Percentiles rank a stretch among this genome's conserved stretches.
Conservation (phyloP, 2,888 invertebrate genomes). For the Synergus japonicus region DNA sequence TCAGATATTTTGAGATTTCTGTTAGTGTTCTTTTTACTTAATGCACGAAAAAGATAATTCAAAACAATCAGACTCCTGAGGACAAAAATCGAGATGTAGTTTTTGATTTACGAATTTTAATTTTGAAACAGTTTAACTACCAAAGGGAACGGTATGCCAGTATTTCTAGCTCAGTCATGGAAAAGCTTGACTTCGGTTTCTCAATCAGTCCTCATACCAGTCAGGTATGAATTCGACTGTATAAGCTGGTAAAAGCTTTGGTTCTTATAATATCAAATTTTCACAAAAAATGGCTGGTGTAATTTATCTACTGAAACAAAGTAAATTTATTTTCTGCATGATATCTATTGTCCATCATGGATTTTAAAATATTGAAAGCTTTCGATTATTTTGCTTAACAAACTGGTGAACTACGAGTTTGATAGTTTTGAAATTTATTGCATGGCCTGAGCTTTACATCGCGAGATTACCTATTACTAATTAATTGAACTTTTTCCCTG, state of each 20-base stretch:
- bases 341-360: slow-evolving; percentile 24
- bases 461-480: slow-evolving; percentile 1
- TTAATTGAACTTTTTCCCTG: background rate
- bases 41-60: slow-evolving; percentile 14
- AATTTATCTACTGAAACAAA: background rate
- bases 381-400: slow-evolving; percentile 38
- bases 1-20: background rate
- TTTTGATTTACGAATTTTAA: slow-evolving; percentile 41
- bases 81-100: background rate
- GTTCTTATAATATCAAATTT: background rate
- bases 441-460: slow-evolving; percentile 7
- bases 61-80: slow-evolving; percentile 34
- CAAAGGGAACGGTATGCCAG: slow-evolving; percentile 91
- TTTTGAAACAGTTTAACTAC: slow-evolving; percentile 83
- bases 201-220: slow-evolving; percentile 87
- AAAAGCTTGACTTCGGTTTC: slow-evolving; percentile 88
- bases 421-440: slow-evolving; percentile 48
- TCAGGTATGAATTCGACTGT: slow-evolving; percentile 80
- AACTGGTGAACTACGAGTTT: slow-evolving; percentile 40
- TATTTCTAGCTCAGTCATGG: slow-evolving; percentile 89
- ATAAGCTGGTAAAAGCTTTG: slow-evolving; percentile 37
- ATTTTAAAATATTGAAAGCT: slow-evolving; percentile 45
- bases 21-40: background rate
- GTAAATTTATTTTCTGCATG: background rate
- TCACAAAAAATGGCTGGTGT: background rate